These are phyloP conservation scores for Drosophila virilis DNA, from an alignment of 1,140 invertebrate species.

Conservation along the genomic window DNA sequence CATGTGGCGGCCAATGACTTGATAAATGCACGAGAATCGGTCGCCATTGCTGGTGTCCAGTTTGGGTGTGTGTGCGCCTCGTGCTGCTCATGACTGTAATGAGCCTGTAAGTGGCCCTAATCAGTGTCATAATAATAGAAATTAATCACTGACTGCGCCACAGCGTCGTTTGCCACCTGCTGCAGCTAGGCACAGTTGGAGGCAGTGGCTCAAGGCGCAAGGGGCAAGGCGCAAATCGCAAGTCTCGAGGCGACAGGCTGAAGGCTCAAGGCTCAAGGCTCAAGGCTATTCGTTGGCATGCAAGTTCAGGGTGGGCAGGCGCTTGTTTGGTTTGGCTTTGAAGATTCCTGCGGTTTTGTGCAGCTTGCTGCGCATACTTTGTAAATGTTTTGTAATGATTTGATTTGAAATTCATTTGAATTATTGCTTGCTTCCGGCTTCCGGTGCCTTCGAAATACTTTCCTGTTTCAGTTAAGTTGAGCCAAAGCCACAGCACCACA, in stretches of 20 bases:
- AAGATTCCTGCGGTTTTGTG: constrained; percentile 71
- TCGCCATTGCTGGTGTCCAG: not conserved
- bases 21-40: constrained; percentile 64
- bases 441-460: constrained; percentile 82
- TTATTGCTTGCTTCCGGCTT: constrained; percentile 84
- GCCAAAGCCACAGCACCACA: constrained; percentile 41
- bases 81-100: constrained; percentile 76
- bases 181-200: constrained; percentile 33
- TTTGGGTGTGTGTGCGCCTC: constrained; percentile 44
- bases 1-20: constrained; percentile 79
- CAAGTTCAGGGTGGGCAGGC: not conserved
- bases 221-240: not conserved
- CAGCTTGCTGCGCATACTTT: constrained; percentile 80
- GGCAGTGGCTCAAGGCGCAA: constrained; percentile 35
- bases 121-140: constrained; percentile 82
- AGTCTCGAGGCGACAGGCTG: not conserved
- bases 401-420: constrained; percentile 84
- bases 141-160: constrained; percentile 71
- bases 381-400: constrained; percentile 84
- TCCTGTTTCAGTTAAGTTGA: constrained; percentile 72
- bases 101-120: constrained; percentile 81
- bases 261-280: not conserved
- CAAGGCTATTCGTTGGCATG: constrained; percentile 14
- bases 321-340: not conserved
- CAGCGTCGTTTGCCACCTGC: constrained; percentile 39